These are phyloP conservation scores for Corynorhinus townsendii DNA, from an alignment of 2,113 vertebrate species.

Conservation along the genomic window DNA sequence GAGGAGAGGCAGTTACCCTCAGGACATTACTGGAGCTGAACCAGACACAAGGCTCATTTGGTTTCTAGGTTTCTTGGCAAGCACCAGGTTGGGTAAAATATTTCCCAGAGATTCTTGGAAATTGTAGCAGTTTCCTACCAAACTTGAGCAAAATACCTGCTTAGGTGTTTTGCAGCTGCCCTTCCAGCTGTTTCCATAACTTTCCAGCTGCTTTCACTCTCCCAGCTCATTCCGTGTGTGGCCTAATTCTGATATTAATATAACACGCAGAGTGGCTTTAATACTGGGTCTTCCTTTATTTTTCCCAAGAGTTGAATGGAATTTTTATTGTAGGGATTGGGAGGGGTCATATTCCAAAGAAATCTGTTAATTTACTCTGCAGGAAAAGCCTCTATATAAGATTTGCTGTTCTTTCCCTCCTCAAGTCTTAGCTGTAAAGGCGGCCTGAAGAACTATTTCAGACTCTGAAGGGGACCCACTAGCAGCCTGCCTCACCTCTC, in stretches of 20 bases:
- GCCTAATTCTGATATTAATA: not conserved
- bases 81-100: not conserved
- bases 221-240: not conserved
- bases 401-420: not conserved
- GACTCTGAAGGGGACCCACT: not conserved
- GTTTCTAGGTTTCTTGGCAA: not conserved
- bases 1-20: not conserved
- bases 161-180: not conserved
- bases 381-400: not conserved
- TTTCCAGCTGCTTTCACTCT: not conserved
- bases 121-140: not conserved
- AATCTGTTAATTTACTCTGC: not conserved
- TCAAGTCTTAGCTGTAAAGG: slow-evolving; percentile 42
- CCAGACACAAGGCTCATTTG: no score
- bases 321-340: not conserved
- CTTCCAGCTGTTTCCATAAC: not conserved
- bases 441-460: slow-evolving; percentile 19
- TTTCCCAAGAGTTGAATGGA: not conserved
- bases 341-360: not conserved
- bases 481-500: slow-evolving; percentile 43
- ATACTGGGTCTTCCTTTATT: not conserved
- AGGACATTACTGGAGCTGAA: not conserved
- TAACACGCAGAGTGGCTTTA: not conserved
- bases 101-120: not conserved
- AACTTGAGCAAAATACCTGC: not conserved